Evolutionary conservation across 1,140 invertebrate species (phyloP), one percentile per base, ranked within the genome.

Genomic region (Idris sp.): DNA sequence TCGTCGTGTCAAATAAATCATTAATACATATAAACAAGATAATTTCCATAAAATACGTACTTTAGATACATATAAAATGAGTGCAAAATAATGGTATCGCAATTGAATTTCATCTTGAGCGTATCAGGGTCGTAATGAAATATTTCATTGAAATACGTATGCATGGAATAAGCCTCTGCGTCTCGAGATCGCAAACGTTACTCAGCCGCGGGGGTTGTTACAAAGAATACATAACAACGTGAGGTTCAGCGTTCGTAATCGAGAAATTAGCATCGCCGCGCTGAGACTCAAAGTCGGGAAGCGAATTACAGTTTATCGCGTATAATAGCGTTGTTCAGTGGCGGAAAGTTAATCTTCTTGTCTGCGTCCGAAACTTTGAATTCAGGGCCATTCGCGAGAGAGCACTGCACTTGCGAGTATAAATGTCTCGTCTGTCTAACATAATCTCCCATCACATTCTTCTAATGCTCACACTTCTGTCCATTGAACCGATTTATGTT

Each of bases 191-290:
- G 40, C 49, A n/a, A 31, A 18, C 41, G 41, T 36, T 53, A 31
- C 16, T 73, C 25, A 49, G 71, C 71, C 62, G 54, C 56, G 40
- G 71, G 71, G 71, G 51, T 73, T 53, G 46, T 48, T 33, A 33
- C 40, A 28, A 68, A 68, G 48, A 49, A 74, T 68, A 68, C 40
- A 61, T 36, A 61, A 18, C 54, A 53, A 26, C 51, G 48, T 35
- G n/a, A n/a, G 26, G 51, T 26, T 31, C 46, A n/a, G 28, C 2
- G 30, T 59, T 61, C 35, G 48, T 74, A 74, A 74, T 74, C 61
- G 62, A 54, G 56, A 67, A 74, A 74, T 74, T 74, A 74, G 62
- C 71, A 74, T 74, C 40, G 51, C n/a, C n/a, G n/a, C n/a, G n/a
- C n/a, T 35, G 31, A 38, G 41, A 53, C 26, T 44, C 26, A 43